These are phyloP conservation scores for Dendrophyllia cribrosa DNA, from an alignment of 64 coral and sea anemone species.

Conservation along the genomic window DNA sequence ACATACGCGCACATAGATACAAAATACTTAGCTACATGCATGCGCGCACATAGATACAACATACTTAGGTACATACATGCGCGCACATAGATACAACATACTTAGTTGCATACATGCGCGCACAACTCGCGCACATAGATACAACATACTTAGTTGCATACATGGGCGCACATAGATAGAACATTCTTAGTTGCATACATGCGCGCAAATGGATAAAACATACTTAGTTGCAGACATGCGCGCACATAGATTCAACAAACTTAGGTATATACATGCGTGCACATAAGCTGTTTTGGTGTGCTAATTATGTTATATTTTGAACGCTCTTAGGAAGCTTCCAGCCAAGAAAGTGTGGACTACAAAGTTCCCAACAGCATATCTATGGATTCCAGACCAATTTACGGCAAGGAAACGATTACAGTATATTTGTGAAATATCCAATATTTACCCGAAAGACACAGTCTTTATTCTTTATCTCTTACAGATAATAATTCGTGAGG, in stretches of 20 bases:
- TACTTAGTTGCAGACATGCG: not conserved
- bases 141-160: not conserved
- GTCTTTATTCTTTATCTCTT: too few species aligned
- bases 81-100: not conserved
- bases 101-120: not conserved
- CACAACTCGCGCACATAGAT: not conserved
- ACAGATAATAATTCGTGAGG: too few species aligned
- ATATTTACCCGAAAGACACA: too few species aligned
- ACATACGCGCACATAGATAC: not conserved
- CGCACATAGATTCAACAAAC: not conserved
- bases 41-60: not conserved
- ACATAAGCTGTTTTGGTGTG: too few species aligned
- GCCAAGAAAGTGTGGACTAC: conserved; percentile 1
- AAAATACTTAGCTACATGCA: not conserved
- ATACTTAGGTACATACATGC: not conserved
- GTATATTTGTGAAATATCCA: too few species aligned
- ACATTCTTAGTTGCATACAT: not conserved
- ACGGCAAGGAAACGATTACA: not conserved
- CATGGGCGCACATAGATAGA: not conserved
- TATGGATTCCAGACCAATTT: not conserved
- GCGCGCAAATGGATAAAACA: not conserved
- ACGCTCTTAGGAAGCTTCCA: not conserved
- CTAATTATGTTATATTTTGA: not conserved
- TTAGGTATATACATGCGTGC: not conserved
- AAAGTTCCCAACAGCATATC: not conserved